Conservation (phyloP, 2,113 vertebrate species). For the Suricata suricatta region DNA sequence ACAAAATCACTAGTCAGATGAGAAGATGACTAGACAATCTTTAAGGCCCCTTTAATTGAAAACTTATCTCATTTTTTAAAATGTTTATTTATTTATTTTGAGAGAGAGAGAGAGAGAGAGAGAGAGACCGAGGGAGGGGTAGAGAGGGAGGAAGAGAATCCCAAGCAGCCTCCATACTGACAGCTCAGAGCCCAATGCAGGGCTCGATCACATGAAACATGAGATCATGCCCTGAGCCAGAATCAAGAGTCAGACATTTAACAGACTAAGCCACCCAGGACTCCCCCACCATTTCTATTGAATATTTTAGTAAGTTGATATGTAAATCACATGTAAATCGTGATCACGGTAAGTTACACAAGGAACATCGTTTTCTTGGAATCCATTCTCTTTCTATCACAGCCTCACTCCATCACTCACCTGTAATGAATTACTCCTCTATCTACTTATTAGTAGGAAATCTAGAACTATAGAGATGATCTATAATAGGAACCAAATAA, state of each 20-base stretch:
- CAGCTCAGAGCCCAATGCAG: no score
- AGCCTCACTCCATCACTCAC: background rate
- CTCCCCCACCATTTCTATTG: background rate
- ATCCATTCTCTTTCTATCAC: background rate
- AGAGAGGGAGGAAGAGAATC: no score
- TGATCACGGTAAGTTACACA: background rate
- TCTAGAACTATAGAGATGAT: background rate
- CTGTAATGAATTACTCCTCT: background rate
- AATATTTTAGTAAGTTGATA: slow-evolving; percentile 18
- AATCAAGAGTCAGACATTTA: no score
- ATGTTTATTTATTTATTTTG: no score
- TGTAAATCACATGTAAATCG: background rate
- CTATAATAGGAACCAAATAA: background rate
- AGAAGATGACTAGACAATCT: slow-evolving; percentile 15
- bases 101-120: no score
- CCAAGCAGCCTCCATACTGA: no score
- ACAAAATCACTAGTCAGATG: background rate
- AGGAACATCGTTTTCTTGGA: background rate
- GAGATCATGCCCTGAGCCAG: no score
- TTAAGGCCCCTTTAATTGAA: slow-evolving; percentile 1
- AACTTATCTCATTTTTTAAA: background rate
- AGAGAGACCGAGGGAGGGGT: no score
- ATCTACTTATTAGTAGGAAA: background rate
- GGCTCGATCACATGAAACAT: no score
- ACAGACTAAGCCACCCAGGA: no score